Evolutionary conservation across 2,113 vertebrate species (phyloP), one percentile per base, ranked within the genome.

Genomic region (Collichthys lucidus): DNA sequence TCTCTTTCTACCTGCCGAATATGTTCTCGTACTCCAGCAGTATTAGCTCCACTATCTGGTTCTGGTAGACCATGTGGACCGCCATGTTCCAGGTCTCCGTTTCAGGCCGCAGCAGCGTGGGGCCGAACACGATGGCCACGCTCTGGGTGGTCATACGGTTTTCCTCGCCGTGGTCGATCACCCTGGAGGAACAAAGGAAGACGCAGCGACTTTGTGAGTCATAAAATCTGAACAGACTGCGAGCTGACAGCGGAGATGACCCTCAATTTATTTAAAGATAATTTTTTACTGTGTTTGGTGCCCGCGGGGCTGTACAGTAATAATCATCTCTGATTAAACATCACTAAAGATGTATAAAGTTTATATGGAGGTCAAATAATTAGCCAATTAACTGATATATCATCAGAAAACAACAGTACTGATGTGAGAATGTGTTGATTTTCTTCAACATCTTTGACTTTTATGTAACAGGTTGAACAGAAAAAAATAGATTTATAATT

Each of bases 101-200:
- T 87, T 99, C 98, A 11, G 97, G 98, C 35, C 97, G 96, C 86
- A 99, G 92, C 35, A 99, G 94, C 49, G 98, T 99, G 35, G 98
- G 98, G 22, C 98, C 98, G 83, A 99, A 99, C 83, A 99, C 97
- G 74, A 99, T 98, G 56, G 98, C 97, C 86, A 99, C 91, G 65
- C 98, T 98, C 90, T 99, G 98, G 82, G 95, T 96, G 35, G 95
- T 99, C 98, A 99, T 99, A 61, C 98, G 94, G 90, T 99, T 99
- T 74, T 96, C 96, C 82, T 98, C 97, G 24, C 97, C 96, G 7
- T 97, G 93, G 89, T 98, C 97, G 77, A 98, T 95, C 87, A 99
- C 96, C 92, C 98, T 99, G 83, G 19, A 86, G 52, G 50, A 26
- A 71, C 40, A 19, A 19, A 31, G 16, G 44, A 11, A 12, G 44